A percentile compares a stretch with the other conserved stretches of the same genome.
Conservation (phyloP, 2,797 vertebrate genomes). For the Rhinella marina region DNA sequence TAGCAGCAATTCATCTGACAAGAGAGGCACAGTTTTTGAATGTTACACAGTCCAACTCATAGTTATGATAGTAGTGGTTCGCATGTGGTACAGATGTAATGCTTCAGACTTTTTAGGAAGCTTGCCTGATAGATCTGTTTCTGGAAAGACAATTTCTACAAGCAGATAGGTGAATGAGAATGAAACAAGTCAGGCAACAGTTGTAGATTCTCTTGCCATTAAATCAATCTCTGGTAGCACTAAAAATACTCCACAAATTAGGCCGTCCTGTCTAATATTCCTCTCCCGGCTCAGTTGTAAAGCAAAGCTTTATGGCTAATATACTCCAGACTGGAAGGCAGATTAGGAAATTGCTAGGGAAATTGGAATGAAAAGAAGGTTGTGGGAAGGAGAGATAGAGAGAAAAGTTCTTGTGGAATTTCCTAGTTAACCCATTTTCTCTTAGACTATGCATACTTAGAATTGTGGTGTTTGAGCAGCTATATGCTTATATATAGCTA, state of each 20-base stretch:
- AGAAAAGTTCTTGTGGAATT: background rate
- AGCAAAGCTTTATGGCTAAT: constrained; percentile 66
- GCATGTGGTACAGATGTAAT: too few relatives aligned
- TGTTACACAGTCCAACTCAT: too few relatives aligned
- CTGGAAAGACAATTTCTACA: background rate
- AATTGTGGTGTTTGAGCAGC: background rate
- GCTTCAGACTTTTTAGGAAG: too few relatives aligned
- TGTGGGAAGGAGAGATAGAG: constrained; percentile 38
- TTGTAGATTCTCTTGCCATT: background rate
- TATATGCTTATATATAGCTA: background rate
- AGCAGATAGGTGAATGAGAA: background rate
- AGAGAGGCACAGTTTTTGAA: too few relatives aligned
- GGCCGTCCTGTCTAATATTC: constrained; percentile 21
- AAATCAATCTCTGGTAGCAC: background rate
- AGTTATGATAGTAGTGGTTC: too few relatives aligned
- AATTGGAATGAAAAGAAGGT: constrained; percentile 65
- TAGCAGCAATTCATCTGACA: too few relatives aligned
- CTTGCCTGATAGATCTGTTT: too few relatives aligned
- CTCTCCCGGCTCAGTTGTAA: constrained; percentile 17
- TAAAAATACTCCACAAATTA: constrained; percentile 22
- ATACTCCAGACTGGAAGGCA: constrained; percentile 69
- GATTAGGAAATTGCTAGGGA: constrained; percentile 73
- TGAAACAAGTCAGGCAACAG: background rate
- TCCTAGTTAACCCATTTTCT: constrained; percentile 21
- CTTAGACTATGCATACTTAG: background rate